These are phyloP conservation scores for Sphyrna mokarran DNA, from an alignment of 2,113 vertebrate genomes.

Conservation along the genomic window DNA sequence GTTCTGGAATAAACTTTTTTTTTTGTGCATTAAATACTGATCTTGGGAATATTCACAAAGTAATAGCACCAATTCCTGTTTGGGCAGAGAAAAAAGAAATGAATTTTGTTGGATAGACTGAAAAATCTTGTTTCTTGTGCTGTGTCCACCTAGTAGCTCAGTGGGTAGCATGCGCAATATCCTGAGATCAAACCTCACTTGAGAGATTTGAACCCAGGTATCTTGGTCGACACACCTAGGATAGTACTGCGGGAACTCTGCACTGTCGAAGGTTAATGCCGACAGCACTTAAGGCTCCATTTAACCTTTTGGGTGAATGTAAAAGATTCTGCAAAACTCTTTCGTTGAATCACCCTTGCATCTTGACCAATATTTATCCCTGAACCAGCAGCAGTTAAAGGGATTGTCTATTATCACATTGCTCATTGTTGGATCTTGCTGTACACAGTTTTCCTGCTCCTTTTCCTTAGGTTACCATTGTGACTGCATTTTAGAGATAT, in stretches of 20 bases:
- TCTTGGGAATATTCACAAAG: neutral
- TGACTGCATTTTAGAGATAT: neutral
- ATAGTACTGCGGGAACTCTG: neutral
- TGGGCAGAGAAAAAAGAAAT: neutral
- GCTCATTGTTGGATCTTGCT: neutral
- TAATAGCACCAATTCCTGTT: neutral
- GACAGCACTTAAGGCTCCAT: neutral
- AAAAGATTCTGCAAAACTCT: neutral
- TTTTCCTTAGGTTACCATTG: neutral
- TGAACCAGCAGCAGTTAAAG: neutral
- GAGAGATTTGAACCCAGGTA: neutral
- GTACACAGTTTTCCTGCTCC: neutral
- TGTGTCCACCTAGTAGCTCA: neutral
- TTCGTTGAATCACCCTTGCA: neutral
- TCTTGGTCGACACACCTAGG: neutral
- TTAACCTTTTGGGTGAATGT: neutral
- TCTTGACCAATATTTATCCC: neutral
- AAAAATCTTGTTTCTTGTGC: neutral
- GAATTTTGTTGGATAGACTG: neutral
- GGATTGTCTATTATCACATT: neutral
- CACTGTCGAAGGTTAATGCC: neutral
- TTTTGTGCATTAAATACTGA: neutral
- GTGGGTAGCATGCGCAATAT: neutral
- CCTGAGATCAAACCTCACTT: neutral
- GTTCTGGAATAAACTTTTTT: neutral